Conservation (phyloP, 92 coral and sea anemone species). For the Meandrina meandrites region DNA sequence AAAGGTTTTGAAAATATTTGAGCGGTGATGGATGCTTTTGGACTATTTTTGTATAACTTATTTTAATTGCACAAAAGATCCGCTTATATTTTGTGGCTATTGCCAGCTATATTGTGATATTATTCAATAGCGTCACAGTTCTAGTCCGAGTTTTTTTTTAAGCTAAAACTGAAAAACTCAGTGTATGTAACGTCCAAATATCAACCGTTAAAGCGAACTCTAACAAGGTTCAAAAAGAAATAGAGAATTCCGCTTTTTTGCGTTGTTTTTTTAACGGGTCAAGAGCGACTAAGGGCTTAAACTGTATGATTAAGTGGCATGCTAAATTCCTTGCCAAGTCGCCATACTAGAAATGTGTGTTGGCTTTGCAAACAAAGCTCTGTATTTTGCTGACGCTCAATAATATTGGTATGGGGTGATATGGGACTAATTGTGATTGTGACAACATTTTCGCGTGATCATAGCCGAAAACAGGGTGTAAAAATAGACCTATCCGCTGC, state of each 20-base stretch:
- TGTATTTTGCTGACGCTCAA: not conserved
- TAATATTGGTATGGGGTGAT: not conserved
- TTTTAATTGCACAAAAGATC: not conserved
- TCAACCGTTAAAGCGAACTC: not conserved
- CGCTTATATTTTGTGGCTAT: not conserved
- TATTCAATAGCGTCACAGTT: not conserved
- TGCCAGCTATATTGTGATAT: not conserved
- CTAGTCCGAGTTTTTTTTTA: too few species aligned
- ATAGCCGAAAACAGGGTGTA: not conserved
- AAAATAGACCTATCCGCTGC: not conserved
- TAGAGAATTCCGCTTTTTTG: not conserved
- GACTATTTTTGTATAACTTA: not conserved
- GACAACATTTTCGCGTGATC: slow-evolving; percentile 22
- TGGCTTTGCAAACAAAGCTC: not conserved
- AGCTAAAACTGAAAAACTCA: not conserved
- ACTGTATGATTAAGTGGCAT: not conserved
- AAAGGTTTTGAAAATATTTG: not conserved
- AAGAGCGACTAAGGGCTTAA: not conserved
- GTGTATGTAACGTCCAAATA: not conserved
- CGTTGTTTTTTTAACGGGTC: not conserved
- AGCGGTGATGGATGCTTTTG: not conserved
- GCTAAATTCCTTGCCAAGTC: not conserved
- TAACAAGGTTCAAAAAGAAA: not conserved
- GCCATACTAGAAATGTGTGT: not conserved
- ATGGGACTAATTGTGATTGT: not conserved